phyloP scores from a whole-genome alignment of 2,113 vertebrate species.

The Talpa occidentalis region DNA sequence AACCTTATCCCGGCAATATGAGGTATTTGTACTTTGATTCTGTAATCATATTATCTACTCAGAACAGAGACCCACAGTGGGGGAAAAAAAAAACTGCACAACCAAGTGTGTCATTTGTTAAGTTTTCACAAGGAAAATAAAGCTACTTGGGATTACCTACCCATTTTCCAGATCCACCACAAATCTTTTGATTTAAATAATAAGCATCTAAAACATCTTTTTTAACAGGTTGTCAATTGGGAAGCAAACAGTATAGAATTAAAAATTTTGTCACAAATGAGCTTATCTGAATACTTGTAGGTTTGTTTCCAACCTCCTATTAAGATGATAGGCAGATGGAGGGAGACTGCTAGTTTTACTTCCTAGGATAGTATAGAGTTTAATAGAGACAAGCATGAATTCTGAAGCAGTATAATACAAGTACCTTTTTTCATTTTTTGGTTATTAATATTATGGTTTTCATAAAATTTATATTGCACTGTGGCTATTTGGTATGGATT shows the following conservation, averaged over 20 bases:
- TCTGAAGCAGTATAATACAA: not conserved
- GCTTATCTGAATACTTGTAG: not conserved
- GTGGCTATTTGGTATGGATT: not conserved
- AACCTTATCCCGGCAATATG: constrained; percentile 74
- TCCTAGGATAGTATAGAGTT: not conserved
- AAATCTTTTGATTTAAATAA: not conserved
- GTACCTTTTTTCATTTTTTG: not conserved
- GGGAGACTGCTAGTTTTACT: constrained; percentile 17
- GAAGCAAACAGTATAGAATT: not conserved
- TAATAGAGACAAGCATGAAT: not conserved
- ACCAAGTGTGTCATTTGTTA: not conserved
- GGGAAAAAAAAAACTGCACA: constrained; percentile 1
- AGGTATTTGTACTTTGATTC: constrained; percentile 72
- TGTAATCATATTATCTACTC: constrained; percentile 67
- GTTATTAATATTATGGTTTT: not conserved
- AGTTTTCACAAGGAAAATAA: constrained; percentile 27
- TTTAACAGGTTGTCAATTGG: not conserved
- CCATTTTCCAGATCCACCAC: constrained; percentile 46
- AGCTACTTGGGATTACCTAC: not conserved
- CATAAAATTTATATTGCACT: not conserved
- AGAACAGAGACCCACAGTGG: constrained; percentile 49
- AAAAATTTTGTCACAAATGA: not conserved
- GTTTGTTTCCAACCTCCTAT: constrained; percentile 12
- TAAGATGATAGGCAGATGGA: not conserved
- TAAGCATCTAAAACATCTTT: not conserved